These are phyloP conservation scores for Catostomus latipinnis DNA, from an alignment of 2,797 vertebrate genomes.

Conservation along the genomic window DNA sequence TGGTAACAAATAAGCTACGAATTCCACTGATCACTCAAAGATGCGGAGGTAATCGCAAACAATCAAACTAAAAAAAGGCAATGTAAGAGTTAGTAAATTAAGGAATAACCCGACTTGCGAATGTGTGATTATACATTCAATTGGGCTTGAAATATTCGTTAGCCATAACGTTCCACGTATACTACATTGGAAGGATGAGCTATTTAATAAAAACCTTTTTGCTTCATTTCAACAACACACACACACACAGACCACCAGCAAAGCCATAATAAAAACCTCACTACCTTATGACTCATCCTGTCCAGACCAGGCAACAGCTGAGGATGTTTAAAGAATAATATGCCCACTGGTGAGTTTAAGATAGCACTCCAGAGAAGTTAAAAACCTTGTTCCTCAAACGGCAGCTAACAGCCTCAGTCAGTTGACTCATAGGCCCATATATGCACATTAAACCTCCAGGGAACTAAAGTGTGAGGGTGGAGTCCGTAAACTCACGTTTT, in stretches of 20 bases:
- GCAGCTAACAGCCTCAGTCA: slow-evolving; percentile 13
- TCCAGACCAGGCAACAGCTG: slow-evolving; percentile 53
- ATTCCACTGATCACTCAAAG: neutral
- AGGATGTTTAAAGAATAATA: slow-evolving; percentile 57
- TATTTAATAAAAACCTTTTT: slow-evolving; percentile 4
- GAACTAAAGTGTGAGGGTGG: slow-evolving; percentile 38
- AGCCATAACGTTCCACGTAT: no score
- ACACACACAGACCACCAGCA: slow-evolving; percentile 21
- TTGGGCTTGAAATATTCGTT: no score
- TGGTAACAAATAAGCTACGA: neutral
- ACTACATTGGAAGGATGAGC: neutral
- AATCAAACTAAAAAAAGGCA: no score
- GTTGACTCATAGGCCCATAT: slow-evolving; percentile 33
- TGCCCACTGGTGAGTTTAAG: slow-evolving; percentile 58
- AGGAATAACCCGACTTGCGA: no score
- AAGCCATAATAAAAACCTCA: slow-evolving; percentile 57
- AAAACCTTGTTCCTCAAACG: slow-evolving; percentile 21
- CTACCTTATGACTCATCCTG: slow-evolving; percentile 56
- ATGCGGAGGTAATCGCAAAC: neutral
- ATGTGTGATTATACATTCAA: no score
- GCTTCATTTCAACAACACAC: slow-evolving; percentile 40
- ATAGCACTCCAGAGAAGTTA: slow-evolving; percentile 50
- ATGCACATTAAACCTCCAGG: slow-evolving; percentile 36
- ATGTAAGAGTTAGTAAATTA: no score
- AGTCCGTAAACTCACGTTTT: slow-evolving; percentile 2